Conservation (phyloP, 1,140 invertebrate genomes). For the Sycophaga agraensis region DNA sequence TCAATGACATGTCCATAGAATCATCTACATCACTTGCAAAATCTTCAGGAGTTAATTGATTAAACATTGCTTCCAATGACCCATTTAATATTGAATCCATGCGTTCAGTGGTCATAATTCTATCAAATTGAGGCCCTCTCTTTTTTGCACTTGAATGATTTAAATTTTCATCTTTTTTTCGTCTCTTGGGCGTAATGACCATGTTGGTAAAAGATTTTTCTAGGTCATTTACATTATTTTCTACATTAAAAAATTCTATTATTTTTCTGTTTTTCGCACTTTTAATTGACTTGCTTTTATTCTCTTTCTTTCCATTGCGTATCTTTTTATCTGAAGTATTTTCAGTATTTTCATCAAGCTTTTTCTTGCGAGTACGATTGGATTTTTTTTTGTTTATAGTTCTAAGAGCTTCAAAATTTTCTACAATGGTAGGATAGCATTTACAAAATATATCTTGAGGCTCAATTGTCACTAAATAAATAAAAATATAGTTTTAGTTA, state of each 20-base stretch:
- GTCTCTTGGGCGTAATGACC: constrained; percentile 40
- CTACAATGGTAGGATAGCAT: constrained; percentile 69
- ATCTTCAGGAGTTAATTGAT: constrained; percentile 52
- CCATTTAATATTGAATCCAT: constrained; percentile 41
- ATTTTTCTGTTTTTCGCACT: constrained; percentile 41
- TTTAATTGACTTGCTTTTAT: constrained; percentile 26
- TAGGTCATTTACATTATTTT: constrained; percentile 29
- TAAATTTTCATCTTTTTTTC: constrained; percentile 28
- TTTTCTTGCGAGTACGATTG: constrained; percentile 55
- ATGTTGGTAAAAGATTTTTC: constrained; percentile 41
- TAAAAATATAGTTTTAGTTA: background rate
- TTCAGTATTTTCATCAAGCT: constrained; percentile 43
- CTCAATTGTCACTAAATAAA: constrained; percentile 63
- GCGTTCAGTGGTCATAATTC: constrained; percentile 41
- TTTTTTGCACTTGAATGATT: constrained; percentile 30
- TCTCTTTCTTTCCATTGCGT: constrained; percentile 23
- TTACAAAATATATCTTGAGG: constrained; percentile 63
- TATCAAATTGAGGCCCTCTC: constrained; percentile 38
- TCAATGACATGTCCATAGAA: constrained; percentile 61
- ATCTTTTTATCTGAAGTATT: constrained; percentile 24
- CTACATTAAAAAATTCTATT: constrained; percentile 44
- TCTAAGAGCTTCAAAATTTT: constrained; percentile 63
- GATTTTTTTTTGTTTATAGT: constrained; percentile 57
- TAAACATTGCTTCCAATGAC: constrained; percentile 44
- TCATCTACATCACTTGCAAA: constrained; percentile 54